Percentiles rank a stretch among this genome's conserved stretches.
These are phyloP conservation scores for Brassicogethes aeneus DNA, from an alignment of 2,888 invertebrate genomes.

Conservation along the genomic window DNA sequence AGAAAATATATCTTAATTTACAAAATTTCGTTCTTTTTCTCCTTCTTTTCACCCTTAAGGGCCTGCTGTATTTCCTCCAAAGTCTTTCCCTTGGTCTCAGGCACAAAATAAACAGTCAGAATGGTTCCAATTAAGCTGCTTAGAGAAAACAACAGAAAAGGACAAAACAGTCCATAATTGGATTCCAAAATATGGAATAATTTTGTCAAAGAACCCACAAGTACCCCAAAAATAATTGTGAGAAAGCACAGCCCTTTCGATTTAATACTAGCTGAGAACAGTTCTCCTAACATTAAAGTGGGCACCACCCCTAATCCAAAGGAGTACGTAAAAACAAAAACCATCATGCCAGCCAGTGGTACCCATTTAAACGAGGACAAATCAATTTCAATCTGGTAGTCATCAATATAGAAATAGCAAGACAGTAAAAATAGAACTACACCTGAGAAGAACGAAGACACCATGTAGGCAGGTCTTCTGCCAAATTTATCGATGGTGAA, in stretches of 20 bases:
- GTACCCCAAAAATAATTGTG: conserved; percentile 21
- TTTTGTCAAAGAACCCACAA: conserved; percentile 22
- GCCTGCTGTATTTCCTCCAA: conserved; percentile 33
- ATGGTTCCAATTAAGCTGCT: conserved; percentile 21
- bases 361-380: conserved; percentile 22
- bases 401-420: conserved; percentile 25
- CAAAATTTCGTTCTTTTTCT: background rate
- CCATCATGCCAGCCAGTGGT: conserved; percentile 27
- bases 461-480: conserved; percentile 23
- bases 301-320: conserved; percentile 27
- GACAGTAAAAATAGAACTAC: conserved; percentile 21
- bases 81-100: conserved; percentile 34
- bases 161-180: conserved; percentile 25
- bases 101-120: conserved; percentile 26
- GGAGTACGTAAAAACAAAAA: conserved; percentile 13
- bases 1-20: no score
- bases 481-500: conserved; percentile 27
- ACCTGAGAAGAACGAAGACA: conserved; percentile 22
- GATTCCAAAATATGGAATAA: conserved; percentile 27
- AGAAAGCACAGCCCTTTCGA: conserved; percentile 23
- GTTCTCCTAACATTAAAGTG: conserved; percentile 27
- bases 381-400: conserved; percentile 15
- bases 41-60: conserved; percentile 17
- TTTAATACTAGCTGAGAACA: conserved; percentile 31
- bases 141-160: conserved; percentile 28